A percentile compares a stretch with the other conserved stretches of the same genome.
phyloP scores from a whole-genome alignment of 2,888 invertebrate genomes.

The Athalia rosae region DNA sequence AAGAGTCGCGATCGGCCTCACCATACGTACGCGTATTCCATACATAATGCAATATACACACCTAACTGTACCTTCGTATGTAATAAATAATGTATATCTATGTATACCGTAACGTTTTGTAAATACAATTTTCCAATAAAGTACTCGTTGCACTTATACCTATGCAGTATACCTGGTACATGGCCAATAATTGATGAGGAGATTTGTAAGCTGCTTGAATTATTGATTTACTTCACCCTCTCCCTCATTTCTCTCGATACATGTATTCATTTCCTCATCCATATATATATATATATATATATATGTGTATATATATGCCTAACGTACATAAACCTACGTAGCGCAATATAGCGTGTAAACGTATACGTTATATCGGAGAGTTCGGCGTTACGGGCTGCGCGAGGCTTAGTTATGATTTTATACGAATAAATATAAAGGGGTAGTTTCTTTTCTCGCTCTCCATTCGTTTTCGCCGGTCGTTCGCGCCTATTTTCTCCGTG shows the following conservation, averaged over 20 bases:
- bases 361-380: neutral
- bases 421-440: constrained; percentile 15
- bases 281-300: no score
- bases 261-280: no score
- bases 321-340: no score
- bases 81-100: neutral
- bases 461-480: no score
- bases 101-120: constrained; percentile 9
- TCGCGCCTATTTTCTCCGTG: neutral
- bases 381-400: neutral
- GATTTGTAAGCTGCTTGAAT: constrained; percentile 1
- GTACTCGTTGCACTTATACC: constrained; percentile 24
- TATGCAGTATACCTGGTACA: neutral
- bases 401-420: constrained; percentile 16
- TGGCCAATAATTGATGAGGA: constrained; percentile 22
- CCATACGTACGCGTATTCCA: no score
- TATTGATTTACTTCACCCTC: neutral
- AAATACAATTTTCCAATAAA: constrained; percentile 44
- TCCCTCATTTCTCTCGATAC: neutral
- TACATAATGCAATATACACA: neutral
- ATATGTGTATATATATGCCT: no score
- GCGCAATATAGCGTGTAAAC: neutral
- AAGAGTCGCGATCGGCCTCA: no score
- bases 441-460: neutral
- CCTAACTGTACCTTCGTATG: neutral